A percentile compares a stretch with the other conserved stretches of the same genome.
These are phyloP conservation scores for Mus musculus DNA, from an alignment of 2,113 vertebrate genomes.

Conservation along the genomic window DNA sequence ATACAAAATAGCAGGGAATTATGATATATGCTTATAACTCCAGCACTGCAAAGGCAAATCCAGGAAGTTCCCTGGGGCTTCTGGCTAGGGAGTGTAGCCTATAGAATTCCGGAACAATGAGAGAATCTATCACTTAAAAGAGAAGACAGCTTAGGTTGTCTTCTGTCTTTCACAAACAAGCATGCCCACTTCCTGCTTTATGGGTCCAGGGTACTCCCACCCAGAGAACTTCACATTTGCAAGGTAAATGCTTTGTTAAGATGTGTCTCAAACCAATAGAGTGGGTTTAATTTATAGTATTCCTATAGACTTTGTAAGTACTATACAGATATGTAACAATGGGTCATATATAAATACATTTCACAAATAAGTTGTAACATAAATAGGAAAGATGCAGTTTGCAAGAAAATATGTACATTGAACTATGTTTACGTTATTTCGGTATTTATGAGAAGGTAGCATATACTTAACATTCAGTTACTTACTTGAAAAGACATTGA, in stretches of 20 bases:
- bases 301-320: not conserved
- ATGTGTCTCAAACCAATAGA: not conserved
- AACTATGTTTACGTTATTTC: not conserved
- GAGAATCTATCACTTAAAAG: not conserved
- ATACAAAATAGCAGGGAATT: not conserved
- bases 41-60: not conserved
- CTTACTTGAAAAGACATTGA: not conserved
- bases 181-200: not conserved
- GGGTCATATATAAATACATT: not conserved
- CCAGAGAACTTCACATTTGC: not conserved
- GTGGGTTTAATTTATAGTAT: not conserved
- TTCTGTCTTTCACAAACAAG: not conserved
- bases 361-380: not conserved
- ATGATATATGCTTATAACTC: not conserved
- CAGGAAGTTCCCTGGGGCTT: not conserved
- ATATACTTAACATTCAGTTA: not conserved
- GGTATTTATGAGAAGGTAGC: not conserved
- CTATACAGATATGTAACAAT: not conserved
- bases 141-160: not conserved
- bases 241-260: not conserved
- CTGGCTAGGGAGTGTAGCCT: not conserved
- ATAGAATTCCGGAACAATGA: not conserved
- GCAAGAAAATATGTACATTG: not conserved
- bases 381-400: not conserved
- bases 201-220: too few species aligned